Percentiles rank a stretch among this genome's conserved stretches.
phyloP scores from a whole-genome alignment of 2,888 invertebrate species.

The Hyles lineata region DNA sequence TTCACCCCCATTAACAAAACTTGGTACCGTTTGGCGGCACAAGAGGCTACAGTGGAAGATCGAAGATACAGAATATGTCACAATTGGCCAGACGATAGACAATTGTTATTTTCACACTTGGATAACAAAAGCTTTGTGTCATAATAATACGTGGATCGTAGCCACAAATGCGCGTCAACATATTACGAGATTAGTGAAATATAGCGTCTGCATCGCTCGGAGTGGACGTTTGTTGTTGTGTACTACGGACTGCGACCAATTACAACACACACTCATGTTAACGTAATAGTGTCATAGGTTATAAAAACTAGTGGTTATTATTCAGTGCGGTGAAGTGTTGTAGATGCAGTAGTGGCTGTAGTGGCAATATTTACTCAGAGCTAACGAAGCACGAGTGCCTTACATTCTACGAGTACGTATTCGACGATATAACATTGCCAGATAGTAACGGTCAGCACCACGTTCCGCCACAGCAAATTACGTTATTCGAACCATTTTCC shows the following conservation, averaged over 20 bases:
- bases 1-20: constrained; percentile 74
- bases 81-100: constrained; percentile 45
- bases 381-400: constrained; percentile 22
- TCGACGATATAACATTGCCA: constrained; percentile 25
- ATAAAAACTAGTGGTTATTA: constrained; percentile 15
- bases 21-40: constrained; percentile 64
- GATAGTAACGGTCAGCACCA: constrained; percentile 66
- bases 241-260: constrained; percentile 50
- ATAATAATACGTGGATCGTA: constrained; percentile 46
- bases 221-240: constrained; percentile 60
- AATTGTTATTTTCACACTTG: constrained; percentile 5
- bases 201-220: constrained; percentile 41
- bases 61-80: constrained; percentile 51
- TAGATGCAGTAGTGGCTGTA: constrained; percentile 22
- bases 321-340: constrained; percentile 26
- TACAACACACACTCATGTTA: constrained; percentile 38
- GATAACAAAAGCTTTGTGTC: constrained; percentile 35
- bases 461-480: constrained; percentile 82
- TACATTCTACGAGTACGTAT: constrained; percentile 13
- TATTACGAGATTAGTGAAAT: constrained; percentile 51
- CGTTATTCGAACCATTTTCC: constrained; percentile 78
- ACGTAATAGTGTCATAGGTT: constrained; percentile 17
- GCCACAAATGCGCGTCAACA: constrained; percentile 49
- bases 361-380: constrained; percentile 18
- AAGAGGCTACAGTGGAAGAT: constrained; percentile 64